Evolutionary conservation across 2,113 vertebrate species (phyloP).

Genomic region (Crotophaga sulcirostris): DNA sequence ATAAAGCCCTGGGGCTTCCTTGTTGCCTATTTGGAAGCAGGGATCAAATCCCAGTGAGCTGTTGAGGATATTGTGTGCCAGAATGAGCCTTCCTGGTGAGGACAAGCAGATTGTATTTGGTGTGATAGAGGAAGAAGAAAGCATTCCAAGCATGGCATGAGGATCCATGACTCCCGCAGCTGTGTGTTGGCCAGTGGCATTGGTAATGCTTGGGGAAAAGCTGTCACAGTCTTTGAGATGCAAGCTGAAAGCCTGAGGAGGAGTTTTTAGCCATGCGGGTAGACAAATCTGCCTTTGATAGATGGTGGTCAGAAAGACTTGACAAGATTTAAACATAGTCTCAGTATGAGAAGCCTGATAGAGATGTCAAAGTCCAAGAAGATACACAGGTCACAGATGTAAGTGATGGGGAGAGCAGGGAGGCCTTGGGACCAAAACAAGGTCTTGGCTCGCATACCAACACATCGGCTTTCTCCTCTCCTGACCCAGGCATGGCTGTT

Average conservation of each 20-base stretch:
- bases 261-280: background rate
- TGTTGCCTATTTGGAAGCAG: background rate
- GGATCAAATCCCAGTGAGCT: background rate
- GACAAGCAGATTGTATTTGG: background rate
- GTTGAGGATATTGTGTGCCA: background rate
- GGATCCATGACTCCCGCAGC: fast-evolving
- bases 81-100: background rate
- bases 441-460: background rate
- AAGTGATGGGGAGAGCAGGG: background rate
- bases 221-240: background rate
- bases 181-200: fast-evolving
- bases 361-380: background rate
- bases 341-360: background rate
- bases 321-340: background rate
- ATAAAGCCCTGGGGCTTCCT: background rate
- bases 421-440: background rate
- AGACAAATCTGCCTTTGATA: background rate
- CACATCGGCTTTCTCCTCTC: background rate
- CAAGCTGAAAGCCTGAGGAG: background rate
- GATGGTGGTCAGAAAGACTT: background rate
- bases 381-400: background rate
- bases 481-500: fast-evolving
- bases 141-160: fast-evolving
- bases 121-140: background rate
- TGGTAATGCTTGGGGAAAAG: fast-evolving